These are phyloP conservation scores for Ivindomyrus marchei DNA, from an alignment of 2,113 vertebrate species.

Conservation along the genomic window DNA sequence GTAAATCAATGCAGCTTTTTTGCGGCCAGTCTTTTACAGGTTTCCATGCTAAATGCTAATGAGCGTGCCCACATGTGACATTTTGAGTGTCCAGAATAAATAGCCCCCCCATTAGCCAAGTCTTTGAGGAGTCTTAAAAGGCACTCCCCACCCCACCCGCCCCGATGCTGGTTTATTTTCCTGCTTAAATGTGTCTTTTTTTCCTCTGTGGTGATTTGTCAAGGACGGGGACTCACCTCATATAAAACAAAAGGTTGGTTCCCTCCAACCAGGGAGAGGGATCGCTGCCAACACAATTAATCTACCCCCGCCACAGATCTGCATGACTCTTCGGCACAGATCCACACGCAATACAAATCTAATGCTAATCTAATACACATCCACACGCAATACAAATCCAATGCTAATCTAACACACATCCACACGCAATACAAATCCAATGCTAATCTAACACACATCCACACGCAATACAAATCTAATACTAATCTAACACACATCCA, in stretches of 20 bases:
- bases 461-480: background rate
- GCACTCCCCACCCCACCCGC: constrained; percentile 46
- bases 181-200: constrained; percentile 14
- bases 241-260: constrained; percentile 54
- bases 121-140: constrained; percentile 67
- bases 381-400: background rate
- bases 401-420: background rate
- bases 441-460: background rate
- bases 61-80: constrained; percentile 58
- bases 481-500: background rate
- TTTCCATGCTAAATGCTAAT: constrained; percentile 59
- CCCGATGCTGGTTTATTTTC: constrained; percentile 50
- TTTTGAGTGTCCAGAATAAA: constrained; percentile 70
- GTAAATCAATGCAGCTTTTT: constrained; percentile 59
- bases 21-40: constrained; percentile 52
- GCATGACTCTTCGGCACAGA: background rate
- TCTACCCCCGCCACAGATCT: constrained; percentile 18
- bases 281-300: constrained; percentile 18
- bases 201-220: constrained; percentile 54
- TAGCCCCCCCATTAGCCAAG: constrained; percentile 61
- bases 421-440: background rate
- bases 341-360: background rate
- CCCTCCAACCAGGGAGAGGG: constrained; percentile 10
- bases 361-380: background rate
- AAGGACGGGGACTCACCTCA: constrained; percentile 46